Evolutionary conservation across 2,888 invertebrate genomes (phyloP).

Genomic region (Drosophila paucipuncta): DNA sequence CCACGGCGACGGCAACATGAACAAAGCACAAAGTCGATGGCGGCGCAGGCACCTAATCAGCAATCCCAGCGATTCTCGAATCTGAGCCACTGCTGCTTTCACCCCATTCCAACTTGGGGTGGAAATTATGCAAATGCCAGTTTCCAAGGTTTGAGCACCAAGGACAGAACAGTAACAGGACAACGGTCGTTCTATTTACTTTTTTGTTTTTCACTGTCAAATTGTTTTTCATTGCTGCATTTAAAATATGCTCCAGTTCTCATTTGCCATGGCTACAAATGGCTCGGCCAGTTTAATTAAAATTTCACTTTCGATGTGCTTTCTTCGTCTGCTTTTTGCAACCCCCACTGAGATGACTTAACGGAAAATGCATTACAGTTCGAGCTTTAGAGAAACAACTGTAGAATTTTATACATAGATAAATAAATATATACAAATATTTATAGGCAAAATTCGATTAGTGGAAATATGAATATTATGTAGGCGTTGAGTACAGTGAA

Average conservation of each 20-base stretch:
- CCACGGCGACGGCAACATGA: slow-evolving; percentile 46
- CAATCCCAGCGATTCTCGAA: slow-evolving; percentile 69
- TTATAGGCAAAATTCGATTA: neutral
- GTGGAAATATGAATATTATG: neutral
- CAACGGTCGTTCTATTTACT: slow-evolving; percentile 3
- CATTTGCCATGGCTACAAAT: slow-evolving; percentile 61
- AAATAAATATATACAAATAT: neutral
- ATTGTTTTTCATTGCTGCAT: slow-evolving; percentile 81
- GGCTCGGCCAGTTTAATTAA: slow-evolving; percentile 70
- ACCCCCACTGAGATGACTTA: slow-evolving; percentile 14
- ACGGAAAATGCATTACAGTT: slow-evolving; percentile 33
- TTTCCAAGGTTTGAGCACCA: slow-evolving; percentile 35
- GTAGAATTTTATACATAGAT: neutral
- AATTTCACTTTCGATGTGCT: slow-evolving; percentile 54
- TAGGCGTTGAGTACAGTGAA: too few species aligned
- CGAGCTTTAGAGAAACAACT: neutral
- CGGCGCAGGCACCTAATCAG: slow-evolving; percentile 67
- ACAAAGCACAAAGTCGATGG: slow-evolving; percentile 28
- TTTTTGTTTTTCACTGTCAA: slow-evolving; percentile 46
- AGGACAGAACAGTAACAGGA: slow-evolving; percentile 17
- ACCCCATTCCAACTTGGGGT: slow-evolving; percentile 57
- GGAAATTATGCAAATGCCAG: slow-evolving; percentile 78
- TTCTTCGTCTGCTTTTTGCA: neutral
- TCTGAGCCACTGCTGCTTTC: slow-evolving; percentile 42
- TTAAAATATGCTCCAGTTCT: slow-evolving; percentile 75